Evolutionary conservation across 2,888 invertebrate genomes (phyloP).

Genomic region (Drosophila mimica): DNA sequence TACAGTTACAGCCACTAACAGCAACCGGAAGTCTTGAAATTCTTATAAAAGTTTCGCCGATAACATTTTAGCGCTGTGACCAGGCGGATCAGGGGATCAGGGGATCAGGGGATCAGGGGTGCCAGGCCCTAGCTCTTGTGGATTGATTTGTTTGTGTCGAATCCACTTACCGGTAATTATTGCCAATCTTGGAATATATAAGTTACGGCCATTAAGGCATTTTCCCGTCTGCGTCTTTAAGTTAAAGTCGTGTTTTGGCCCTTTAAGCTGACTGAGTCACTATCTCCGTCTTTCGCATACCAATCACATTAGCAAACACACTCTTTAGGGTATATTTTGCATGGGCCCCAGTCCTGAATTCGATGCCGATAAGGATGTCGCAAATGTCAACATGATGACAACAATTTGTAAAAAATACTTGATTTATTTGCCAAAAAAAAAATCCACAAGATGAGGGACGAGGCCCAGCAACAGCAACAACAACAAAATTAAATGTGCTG

Average conservation of each 20-base stretch:
- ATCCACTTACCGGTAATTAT: constrained; percentile 45
- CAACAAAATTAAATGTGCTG: constrained; percentile 70
- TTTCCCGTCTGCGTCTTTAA: not conserved
- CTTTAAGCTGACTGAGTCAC: constrained; percentile 18
- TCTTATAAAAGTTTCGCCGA: constrained; percentile 54
- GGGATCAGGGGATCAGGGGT: constrained; percentile 7
- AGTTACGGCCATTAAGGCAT: not conserved
- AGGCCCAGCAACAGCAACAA: constrained; percentile 21
- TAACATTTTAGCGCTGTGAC: constrained; percentile 9
- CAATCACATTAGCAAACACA: constrained; percentile 54
- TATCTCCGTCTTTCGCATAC: constrained; percentile 1
- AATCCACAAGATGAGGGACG: constrained; percentile 16
- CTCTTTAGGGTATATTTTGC: constrained; percentile 37
- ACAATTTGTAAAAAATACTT: constrained; percentile 80
- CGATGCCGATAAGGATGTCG: constrained; percentile 71
- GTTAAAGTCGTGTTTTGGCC: not conserved
- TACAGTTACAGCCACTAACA: constrained; percentile 35
- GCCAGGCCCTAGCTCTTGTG: not conserved
- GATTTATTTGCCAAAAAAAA: constrained; percentile 68
- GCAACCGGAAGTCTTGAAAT: constrained; percentile 67
- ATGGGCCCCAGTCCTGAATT: constrained; percentile 36
- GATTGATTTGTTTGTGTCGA: constrained; percentile 26
- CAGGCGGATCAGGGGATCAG: not conserved
- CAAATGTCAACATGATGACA: constrained; percentile 81
- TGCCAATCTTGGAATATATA: constrained; percentile 10